Evolutionary conservation across 2,888 invertebrate genomes (phyloP), one percentile per base, ranked within the genome.

Genomic region (Ennomos erosarius): DNA sequence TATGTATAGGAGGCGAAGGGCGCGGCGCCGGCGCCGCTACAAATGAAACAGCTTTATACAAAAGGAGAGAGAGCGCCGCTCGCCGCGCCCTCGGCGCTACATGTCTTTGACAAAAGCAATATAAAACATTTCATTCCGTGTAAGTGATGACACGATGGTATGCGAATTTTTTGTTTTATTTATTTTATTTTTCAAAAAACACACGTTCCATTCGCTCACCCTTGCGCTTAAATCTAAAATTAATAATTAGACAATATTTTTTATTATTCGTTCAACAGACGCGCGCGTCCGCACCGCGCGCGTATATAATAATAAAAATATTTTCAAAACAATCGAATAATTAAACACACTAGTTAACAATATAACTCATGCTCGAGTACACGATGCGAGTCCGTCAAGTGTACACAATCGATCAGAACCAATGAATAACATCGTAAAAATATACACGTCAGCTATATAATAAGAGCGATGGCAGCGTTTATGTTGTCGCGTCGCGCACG

Each of bases 331-430:
- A 91, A 92, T 92, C 91, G 91, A 91, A 92, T 90, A 90, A 90
- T 90, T 91, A 91, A 91, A 92, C 91, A 91, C 92, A 92, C 92
- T 92, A 91, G 92, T 91, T 89, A 92, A 92, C 92, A 92, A 92
- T 83, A 82, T 85, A 86, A 87, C 82, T 88, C 81, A 85, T 85
- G 88, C 78, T 82, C 87, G 79, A 80, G 78, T 81, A 81, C 85
- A 78, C 68, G 65, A 65, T 58, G 60, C 63, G 62, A 62, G 59
- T 57, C 64, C 64, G 62, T 64, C 60, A 46, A 59, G 55, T 55
- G 62, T 60, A 63, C 66, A 59, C 68, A 60, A 64, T 68, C 64
- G 77, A 72, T 75, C 78, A 67, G 82, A 85, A 82, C 81, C 79
- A 81, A 82, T 82, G 80, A 80, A 72, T 78, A 79, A 82, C 85